phyloP scores from a whole-genome alignment of 2,888 invertebrate genomes.

The Oasisia sp. region DNA sequence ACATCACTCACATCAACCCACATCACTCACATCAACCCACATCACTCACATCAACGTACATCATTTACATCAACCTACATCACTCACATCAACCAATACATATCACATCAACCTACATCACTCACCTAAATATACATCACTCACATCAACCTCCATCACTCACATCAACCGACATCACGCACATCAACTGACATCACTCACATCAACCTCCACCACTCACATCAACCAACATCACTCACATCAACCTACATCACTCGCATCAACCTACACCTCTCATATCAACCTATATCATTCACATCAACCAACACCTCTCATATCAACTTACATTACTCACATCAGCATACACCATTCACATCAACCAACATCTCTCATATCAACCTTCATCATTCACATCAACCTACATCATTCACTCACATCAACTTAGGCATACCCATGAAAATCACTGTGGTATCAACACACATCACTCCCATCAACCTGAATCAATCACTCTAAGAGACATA shows the following conservation, averaged over 20 bases:
- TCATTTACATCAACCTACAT: neutral
- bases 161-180: neutral
- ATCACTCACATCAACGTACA: slow-evolving; percentile 75
- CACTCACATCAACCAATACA: neutral
- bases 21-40: slow-evolving; percentile 96
- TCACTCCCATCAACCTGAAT: slow-evolving; percentile 78
- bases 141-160: neutral
- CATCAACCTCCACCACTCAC: neutral
- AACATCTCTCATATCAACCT: too few species aligned
- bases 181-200: neutral
- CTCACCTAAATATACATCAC: slow-evolving; percentile 79
- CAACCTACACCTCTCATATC: slow-evolving; percentile 72
- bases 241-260: slow-evolving; percentile 82
- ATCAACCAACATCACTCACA: too few species aligned
- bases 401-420: slow-evolving; percentile 14
- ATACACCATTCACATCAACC: too few species aligned
- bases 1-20: slow-evolving; percentile 78
- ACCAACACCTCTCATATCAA: neutral
- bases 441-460: neutral
- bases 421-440: slow-evolving; percentile 84
- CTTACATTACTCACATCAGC: neutral
- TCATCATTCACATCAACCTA: slow-evolving; percentile 93
- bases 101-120: neutral
- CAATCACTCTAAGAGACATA: slow-evolving; percentile 84
- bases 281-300: neutral